These are phyloP conservation scores for Blennius ocellaris DNA, from an alignment of 2,113 vertebrate genomes.

Conservation along the genomic window DNA sequence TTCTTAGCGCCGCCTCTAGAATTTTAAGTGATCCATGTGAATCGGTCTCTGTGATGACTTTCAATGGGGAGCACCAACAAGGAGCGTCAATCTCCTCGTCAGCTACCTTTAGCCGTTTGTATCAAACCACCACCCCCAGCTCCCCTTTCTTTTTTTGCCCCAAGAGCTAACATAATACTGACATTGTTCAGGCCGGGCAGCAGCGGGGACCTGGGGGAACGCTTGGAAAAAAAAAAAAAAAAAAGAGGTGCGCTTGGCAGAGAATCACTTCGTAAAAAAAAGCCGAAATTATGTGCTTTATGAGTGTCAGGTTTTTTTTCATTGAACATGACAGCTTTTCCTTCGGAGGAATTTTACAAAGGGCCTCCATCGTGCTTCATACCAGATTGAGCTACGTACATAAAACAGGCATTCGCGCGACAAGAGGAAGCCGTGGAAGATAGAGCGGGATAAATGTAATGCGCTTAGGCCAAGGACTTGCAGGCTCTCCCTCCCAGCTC, in stretches of 20 bases:
- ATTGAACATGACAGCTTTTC: slow-evolving; percentile 69
- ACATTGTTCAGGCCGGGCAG: slow-evolving; percentile 75
- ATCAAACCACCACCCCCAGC: slow-evolving; percentile 57
- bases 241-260: slow-evolving; percentile 65
- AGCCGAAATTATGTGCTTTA: slow-evolving; percentile 65
- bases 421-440: slow-evolving; percentile 61
- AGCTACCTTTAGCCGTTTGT: slow-evolving; percentile 77
- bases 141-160: slow-evolving; percentile 61
- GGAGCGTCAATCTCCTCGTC: slow-evolving; percentile 72
- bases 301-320: slow-evolving; percentile 50
- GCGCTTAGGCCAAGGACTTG: slow-evolving; percentile 49
- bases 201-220: slow-evolving; percentile 54
- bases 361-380: slow-evolving; percentile 40
- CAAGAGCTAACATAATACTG: slow-evolving; percentile 73
- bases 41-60: slow-evolving; percentile 72
- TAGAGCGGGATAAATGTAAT: slow-evolving; percentile 60
- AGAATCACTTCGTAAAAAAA: slow-evolving; percentile 47
- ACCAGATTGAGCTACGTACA: slow-evolving; percentile 40
- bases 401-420: slow-evolving; percentile 59
- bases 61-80: slow-evolving; percentile 66
- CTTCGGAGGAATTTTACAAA: slow-evolving; percentile 47
- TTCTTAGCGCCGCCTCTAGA: slow-evolving; percentile 69
- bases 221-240: slow-evolving; percentile 52
- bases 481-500: slow-evolving; percentile 57
- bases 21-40: slow-evolving; percentile 82